Evolutionary conservation across 2,797 vertebrate species (phyloP).

Genomic region (Pipistrellus nathusii): DNA sequence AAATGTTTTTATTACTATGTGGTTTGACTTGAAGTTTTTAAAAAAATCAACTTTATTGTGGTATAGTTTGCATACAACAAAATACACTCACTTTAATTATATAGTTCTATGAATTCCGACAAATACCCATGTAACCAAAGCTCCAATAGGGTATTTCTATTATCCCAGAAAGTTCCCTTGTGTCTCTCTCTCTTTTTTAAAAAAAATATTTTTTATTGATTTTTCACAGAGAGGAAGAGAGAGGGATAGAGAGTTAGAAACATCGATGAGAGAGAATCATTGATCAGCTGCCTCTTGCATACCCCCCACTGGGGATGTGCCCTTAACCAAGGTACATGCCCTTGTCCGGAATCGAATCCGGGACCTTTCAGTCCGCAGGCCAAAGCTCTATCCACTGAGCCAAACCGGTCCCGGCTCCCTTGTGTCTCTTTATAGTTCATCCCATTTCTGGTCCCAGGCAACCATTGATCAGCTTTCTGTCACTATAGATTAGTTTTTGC

Average conservation of each 20-base stretch:
- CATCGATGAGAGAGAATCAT: too few species aligned
- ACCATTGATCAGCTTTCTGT: conserved; percentile 10
- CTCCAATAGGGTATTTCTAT: not conserved
- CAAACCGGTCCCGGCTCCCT: not conserved
- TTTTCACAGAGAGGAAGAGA: too few species aligned
- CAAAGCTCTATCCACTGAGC: too few species aligned
- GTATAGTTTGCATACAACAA: conserved; percentile 29
- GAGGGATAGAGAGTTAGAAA: too few species aligned
- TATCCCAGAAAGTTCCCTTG: not conserved
- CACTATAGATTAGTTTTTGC: conserved; percentile 17
- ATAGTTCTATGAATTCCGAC: not conserved
- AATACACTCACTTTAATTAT: not conserved
- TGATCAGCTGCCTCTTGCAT: too few species aligned
- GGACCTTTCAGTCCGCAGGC: too few species aligned
- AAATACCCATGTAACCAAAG: not conserved
- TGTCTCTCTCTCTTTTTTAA: not conserved
- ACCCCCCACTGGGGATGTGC: too few species aligned
- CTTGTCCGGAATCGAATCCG: too few species aligned
- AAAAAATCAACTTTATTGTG: conserved; percentile 4
- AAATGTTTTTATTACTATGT: conserved; percentile 46
- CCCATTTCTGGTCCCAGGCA: not conserved
- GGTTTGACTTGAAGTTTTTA: conserved; percentile 29
- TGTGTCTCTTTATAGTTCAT: not conserved
- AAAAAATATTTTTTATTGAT: too few species aligned
- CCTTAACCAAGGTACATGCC: too few species aligned